Evolutionary conservation across 2,797 vertebrate genomes (phyloP), one percentile per base, ranked within the genome.

Genomic region (Scomberomorus guttatus): DNA sequence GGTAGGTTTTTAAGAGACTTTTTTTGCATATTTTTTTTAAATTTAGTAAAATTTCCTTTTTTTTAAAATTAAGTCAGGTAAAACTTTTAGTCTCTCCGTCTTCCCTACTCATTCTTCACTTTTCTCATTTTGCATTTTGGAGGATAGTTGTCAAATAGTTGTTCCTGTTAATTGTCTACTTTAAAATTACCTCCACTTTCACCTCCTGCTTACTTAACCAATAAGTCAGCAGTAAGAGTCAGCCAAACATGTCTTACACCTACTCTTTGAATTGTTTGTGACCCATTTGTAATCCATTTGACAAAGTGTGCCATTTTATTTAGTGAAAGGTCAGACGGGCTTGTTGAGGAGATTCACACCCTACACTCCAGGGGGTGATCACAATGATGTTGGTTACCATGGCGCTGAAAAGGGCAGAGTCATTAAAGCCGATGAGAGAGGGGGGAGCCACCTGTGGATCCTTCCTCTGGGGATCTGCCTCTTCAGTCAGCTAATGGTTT

Each of bases 401-500:
- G 61, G 37, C 3, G 7, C 42, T 75, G 77, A 73, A 85, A 87
- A 90, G 78, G 78, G 29, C 59, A 81, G 62, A 80, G 70, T 80
- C 77, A 80, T 77, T 86, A 78, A 59, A 77, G 73, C 39, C 65
- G 44, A 57, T 20, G 5, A 48, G 44, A 34, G 52, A 5, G 39
- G 12, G 44, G 44, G 14, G 54, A 13, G 54, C 18, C 69, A 83
- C 84, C 85, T 88, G 84, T 80, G 63, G 80, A 72, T 75, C 14
- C 3, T 24, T 55, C 39, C 80, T 75, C 55, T 61, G 77, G 75
- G 76, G 71, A 81, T 63, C 48, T 52, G 61, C 32, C 59, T 84
- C 67, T 71, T 82, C 67, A 79, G n/a, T 68, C 58, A 48, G 72
- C 60, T 85, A 77, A 85, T 87, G 72, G 64, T 81, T 75, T 80